Evolutionary conservation across 1,140 invertebrate genomes (phyloP), one percentile per base, ranked within the genome.

Genomic region (Aradophagus sp.): DNA sequence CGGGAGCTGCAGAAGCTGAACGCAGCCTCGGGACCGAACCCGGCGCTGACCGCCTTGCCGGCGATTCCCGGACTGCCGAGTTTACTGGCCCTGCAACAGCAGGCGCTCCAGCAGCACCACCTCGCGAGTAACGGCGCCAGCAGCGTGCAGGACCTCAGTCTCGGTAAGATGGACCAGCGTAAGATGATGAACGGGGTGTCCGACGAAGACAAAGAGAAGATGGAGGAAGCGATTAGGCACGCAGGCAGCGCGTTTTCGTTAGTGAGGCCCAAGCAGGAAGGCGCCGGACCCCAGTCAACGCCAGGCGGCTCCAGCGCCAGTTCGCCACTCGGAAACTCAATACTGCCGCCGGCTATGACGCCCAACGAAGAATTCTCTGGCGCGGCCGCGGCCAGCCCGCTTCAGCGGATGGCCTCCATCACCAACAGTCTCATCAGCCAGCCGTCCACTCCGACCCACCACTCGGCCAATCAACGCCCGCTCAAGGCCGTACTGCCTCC

Each of bases 391-490:
- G 94, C 93, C 1, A 97, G 95, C 78, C 97, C 97, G 0, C 87
- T 99, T 10, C 97, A 98, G 82, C 87, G 96, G 73, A 99, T 99
- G 96, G 97, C 97, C 41, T 97, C 95, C 48, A 98, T 98, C 65
- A 98, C 97, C 15, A 99, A 99, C 80, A 97, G 96, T 47, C 87
- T 98, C 62, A 96, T 97, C 76, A 95, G 96, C 42, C 96, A 97
- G 86, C 93, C 94, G 41, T 90, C 95, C 26, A 90, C 92, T 39
- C 92, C 92, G 62, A 91, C 93, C 8, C 92, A 94, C 74, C 93
- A 94, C 75, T 88, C 92, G 41, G 89, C 91, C 5, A 90, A 91
- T 29, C 93, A 95, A 75, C 88, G 96, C 61, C 96, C 97, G 8
- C 89, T 97, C 53, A 97, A 97, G 86, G 96, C 97, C 6, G 96